Percentiles rank a stretch among this genome's conserved stretches.
phyloP scores from a whole-genome alignment of 2,113 vertebrate species.

The Phasianus colchicus region DNA sequence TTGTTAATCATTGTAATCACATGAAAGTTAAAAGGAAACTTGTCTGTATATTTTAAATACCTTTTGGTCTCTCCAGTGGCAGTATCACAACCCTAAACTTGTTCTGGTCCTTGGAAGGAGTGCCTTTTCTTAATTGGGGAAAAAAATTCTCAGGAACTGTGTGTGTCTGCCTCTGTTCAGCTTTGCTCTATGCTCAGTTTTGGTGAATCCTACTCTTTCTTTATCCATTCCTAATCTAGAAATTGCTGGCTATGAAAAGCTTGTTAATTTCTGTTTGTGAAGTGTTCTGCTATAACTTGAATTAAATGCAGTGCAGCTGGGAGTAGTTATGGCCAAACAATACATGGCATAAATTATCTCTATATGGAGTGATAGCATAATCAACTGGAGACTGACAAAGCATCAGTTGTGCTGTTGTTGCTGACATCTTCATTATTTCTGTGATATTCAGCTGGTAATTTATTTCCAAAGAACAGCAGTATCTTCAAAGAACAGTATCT shows the following conservation, averaged over 20 bases:
- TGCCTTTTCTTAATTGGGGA: not conserved
- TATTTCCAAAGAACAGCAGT: slow-evolving; percentile 13
- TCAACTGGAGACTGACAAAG: slow-evolving; percentile 43
- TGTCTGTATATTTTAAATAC: not conserved
- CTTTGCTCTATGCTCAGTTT: not conserved
- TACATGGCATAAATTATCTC: slow-evolving; percentile 55
- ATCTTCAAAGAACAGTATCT: slow-evolving; percentile 27
- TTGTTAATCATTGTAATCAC: not conserved
- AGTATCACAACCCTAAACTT: not conserved
- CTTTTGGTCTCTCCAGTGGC: not conserved
- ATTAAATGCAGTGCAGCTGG: slow-evolving; percentile 60
- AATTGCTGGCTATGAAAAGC: slow-evolving; percentile 59
- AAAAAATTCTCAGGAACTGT: not conserved
- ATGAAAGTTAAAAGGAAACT: not conserved
- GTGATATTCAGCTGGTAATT: slow-evolving; percentile 48
- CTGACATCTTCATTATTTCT: slow-evolving; percentile 66
- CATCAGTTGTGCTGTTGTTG: not conserved
- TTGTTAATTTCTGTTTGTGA: slow-evolving; percentile 60
- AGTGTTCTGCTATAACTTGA: slow-evolving; percentile 44
- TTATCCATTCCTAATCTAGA: slow-evolving; percentile 58
- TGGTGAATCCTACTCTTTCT: not conserved
- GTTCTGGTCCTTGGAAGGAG: not conserved
- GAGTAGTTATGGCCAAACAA: slow-evolving; percentile 49
- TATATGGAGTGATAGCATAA: slow-evolving; percentile 27
- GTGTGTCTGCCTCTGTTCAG: not conserved